phyloP scores from a whole-genome alignment of 2,888 invertebrate species.

The Dolomedes plantarius region DNA sequence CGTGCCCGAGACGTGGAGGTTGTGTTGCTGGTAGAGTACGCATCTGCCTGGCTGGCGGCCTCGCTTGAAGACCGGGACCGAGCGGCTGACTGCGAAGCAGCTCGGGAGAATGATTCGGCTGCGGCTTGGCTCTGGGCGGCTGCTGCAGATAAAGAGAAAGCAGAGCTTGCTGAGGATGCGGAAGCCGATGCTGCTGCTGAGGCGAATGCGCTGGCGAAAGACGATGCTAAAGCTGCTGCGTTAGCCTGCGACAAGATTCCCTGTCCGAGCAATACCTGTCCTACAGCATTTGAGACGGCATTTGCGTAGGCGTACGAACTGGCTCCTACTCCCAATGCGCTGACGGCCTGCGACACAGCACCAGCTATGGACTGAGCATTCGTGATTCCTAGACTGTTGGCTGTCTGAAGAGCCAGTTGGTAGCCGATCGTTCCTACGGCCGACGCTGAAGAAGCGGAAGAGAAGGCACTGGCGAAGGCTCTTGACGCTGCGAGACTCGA shows the following conservation, averaged over 20 bases:
- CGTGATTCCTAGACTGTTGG: not conserved
- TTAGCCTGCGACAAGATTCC: not conserved
- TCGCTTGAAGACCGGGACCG: not conserved
- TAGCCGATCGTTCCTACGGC: slow-evolving; percentile 6
- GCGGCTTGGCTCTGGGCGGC: not conserved
- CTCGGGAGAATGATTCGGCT: not conserved
- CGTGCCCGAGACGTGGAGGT: not conserved
- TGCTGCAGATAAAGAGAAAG: not conserved
- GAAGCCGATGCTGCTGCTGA: slow-evolving; percentile 2
- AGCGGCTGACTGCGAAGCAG: not conserved
- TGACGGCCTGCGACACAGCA: not conserved
- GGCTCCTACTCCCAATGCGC: not conserved
- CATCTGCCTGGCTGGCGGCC: not conserved
- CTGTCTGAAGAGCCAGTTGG: not conserved
- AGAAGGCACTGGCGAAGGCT: slow-evolving; percentile 17
- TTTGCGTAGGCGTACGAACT: not conserved
- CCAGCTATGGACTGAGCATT: slow-evolving; percentile 8
- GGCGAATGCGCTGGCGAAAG: not conserved
- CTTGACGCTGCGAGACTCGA: slow-evolving; percentile 7
- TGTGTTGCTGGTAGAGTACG: not conserved
- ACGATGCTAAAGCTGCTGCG: not conserved
- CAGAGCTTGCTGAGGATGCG: not conserved
- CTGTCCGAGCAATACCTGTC: not conserved
- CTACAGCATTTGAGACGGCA: slow-evolving; percentile 10
- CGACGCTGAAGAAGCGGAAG: slow-evolving; percentile 19